These are phyloP conservation scores for Phycodurus eques DNA, from an alignment of 2,113 vertebrate genomes.

Conservation along the genomic window DNA sequence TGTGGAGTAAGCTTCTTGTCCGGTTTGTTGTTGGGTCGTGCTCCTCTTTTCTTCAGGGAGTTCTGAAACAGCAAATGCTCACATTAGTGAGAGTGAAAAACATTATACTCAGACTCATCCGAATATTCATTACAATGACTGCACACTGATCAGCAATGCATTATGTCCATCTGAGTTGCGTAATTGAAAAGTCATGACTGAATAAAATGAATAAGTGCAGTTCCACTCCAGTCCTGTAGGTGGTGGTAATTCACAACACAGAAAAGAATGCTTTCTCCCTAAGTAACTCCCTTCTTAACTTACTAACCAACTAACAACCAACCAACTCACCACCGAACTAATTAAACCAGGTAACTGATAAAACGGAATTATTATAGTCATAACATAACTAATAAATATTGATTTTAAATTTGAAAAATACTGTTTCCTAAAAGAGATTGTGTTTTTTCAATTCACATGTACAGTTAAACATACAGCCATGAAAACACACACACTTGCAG, in stretches of 20 bases:
- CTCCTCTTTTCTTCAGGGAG: conserved; percentile 88
- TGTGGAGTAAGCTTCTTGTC: conserved; percentile 88
- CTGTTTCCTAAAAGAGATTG: no score
- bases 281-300: background rate
- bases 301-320: no score
- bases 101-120: background rate
- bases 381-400: background rate
- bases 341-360: background rate
- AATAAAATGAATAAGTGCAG: background rate
- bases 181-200: background rate
- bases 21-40: conserved; percentile 83
- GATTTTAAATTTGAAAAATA: background rate
- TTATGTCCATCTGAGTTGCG: no score
- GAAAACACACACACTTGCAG: background rate
- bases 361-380: background rate
- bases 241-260: background rate
- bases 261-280: background rate
- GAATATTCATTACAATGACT: background rate
- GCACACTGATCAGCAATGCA: background rate
- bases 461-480: background rate
- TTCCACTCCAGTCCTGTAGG: background rate
- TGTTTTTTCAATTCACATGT: no score
- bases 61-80: conserved; percentile 72
- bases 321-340: background rate
- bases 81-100: conserved; percentile 15